These are phyloP conservation scores for Podarcis lilfordi DNA, from an alignment of 2,797 vertebrate genomes.

Conservation along the genomic window DNA sequence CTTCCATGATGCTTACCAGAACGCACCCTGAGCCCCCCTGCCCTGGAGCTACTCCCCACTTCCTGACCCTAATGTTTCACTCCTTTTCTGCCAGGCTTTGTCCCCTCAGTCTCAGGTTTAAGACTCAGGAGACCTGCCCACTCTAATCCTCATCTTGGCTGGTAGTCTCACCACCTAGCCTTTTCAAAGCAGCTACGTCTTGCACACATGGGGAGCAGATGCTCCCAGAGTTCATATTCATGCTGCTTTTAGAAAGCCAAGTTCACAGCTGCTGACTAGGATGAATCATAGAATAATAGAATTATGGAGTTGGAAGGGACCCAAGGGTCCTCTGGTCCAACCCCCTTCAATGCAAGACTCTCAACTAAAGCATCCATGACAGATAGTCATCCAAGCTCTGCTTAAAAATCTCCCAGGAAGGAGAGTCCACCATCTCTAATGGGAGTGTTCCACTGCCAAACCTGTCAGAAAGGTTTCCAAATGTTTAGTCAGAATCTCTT, in stretches of 20 bases:
- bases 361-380: too few species aligned
- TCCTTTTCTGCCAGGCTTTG: background rate
- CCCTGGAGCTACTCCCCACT: background rate
- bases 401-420: too few species aligned
- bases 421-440: too few species aligned
- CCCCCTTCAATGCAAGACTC: too few species aligned
- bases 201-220: background rate
- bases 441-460: too few species aligned
- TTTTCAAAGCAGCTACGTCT: background rate
- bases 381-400: too few species aligned
- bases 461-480: too few species aligned
- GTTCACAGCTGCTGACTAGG: background rate
- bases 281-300: background rate
- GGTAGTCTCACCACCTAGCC: background rate
- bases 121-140: background rate
- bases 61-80: background rate
- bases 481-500: too few species aligned
- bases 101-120: background rate
- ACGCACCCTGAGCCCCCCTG: background rate
- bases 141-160: background rate
- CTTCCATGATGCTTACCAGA: background rate
- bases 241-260: too few species aligned
- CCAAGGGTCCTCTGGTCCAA: too few species aligned
- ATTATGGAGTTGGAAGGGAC: too few species aligned
- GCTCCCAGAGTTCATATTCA: background rate